A percentile compares a stretch with the other conserved stretches of the same genome.
phyloP scores from a whole-genome alignment of 2,113 vertebrate species.

The Scatophagus argus region DNA sequence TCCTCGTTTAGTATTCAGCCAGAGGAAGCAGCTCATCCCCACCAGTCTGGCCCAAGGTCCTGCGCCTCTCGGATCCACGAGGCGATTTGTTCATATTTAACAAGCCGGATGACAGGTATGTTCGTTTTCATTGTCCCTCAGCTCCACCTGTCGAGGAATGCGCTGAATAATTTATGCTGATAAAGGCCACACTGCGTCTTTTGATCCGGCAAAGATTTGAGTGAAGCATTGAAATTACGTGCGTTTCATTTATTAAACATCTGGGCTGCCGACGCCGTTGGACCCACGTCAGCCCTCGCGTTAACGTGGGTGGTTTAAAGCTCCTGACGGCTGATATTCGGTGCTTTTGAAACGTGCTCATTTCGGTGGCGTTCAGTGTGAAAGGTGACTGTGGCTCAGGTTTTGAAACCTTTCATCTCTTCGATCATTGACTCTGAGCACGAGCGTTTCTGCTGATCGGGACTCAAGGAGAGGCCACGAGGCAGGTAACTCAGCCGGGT shows the following conservation, averaged over 20 bases:
- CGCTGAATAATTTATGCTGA: conserved; percentile 50
- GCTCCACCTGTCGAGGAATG: conserved; percentile 41
- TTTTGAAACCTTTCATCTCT: not conserved
- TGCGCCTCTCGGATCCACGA: conserved; percentile 36
- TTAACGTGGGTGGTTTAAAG: not conserved
- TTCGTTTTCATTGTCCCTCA: conserved; percentile 27
- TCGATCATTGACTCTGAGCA: too few species aligned
- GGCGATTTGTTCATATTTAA: conserved; percentile 72
- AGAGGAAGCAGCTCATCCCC: conserved; percentile 34
- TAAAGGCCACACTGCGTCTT: conserved; percentile 18
- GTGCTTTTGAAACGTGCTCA: conserved; percentile 8
- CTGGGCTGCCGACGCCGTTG: not conserved
- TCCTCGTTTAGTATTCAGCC: conserved; percentile 58
- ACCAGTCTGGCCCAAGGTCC: conserved; percentile 64
- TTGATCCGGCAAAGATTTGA: conserved; percentile 31
- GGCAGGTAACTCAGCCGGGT: too few species aligned
- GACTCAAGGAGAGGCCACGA: too few species aligned
- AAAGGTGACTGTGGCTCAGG: not conserved
- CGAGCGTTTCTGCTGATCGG: too few species aligned
- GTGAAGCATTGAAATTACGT: conserved; percentile 13
- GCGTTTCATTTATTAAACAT: conserved; percentile 40
- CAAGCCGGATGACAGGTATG: conserved; percentile 53
- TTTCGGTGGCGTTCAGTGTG: not conserved
- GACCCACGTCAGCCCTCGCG: not conserved
- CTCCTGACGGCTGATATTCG: conserved; percentile 20